A percentile compares a stretch with the other conserved stretches of the same genome.
Conservation (phyloP, 2,888 invertebrate species). For the Scotopteryx bipunctaria region DNA sequence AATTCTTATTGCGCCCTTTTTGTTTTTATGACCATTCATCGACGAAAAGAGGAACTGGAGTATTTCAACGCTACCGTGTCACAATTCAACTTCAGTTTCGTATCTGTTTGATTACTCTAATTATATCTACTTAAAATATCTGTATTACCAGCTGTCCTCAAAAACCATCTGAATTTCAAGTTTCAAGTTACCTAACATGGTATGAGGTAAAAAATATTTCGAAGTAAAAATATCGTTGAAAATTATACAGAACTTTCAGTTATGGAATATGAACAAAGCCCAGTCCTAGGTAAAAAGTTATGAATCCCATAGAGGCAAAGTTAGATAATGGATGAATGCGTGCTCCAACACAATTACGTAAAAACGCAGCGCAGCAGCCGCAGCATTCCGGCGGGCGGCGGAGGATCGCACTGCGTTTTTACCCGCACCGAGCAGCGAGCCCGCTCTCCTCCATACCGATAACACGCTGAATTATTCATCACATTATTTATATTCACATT, state of each 20-base stretch:
- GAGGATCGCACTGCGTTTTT: constrained; percentile 64
- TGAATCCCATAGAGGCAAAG: constrained; percentile 40
- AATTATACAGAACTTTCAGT: constrained; percentile 38
- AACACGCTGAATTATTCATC: constrained; percentile 82
- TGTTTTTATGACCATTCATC: constrained; percentile 33
- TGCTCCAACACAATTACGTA: constrained; percentile 79
- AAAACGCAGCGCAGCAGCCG: constrained; percentile 70
- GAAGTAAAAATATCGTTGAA: constrained; percentile 24
- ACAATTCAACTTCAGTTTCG: constrained; percentile 20
- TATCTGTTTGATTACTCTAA: constrained; percentile 21
- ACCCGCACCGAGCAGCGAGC: constrained; percentile 52
- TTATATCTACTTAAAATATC: constrained; percentile 12
- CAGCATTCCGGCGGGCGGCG: constrained; percentile 71
- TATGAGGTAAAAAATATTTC: constrained; percentile 16
- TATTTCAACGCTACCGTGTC: constrained; percentile 9
- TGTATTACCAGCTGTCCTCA: constrained; percentile 15
- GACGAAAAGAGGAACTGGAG: constrained; percentile 24
- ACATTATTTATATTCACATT: constrained; percentile 82
- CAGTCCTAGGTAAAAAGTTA: constrained; percentile 41
- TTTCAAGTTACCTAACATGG: constrained; percentile 24
- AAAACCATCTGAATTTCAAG: constrained; percentile 23
- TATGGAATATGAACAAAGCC: constrained; percentile 40
- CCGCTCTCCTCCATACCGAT: constrained; percentile 75
- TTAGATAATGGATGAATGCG: constrained; percentile 82
- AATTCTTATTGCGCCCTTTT: constrained; percentile 50